phyloP scores from a whole-genome alignment of 2,113 vertebrate genomes.

The Tyto alba region DNA sequence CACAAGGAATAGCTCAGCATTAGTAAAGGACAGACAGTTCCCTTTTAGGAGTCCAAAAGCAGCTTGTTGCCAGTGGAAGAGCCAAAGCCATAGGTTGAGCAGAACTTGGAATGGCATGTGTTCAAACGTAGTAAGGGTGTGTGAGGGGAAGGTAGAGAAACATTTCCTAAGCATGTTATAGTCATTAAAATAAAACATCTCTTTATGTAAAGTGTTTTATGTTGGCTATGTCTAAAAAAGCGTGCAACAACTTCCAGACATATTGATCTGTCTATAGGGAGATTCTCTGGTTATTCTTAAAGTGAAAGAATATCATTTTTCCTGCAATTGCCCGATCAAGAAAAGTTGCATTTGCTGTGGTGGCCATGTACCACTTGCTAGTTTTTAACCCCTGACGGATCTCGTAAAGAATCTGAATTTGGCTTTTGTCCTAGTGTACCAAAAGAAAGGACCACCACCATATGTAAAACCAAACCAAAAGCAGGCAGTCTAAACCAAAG shows the following conservation, averaged over 20 bases:
- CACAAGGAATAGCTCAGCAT: slow-evolving; percentile 39
- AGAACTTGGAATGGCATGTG: slow-evolving; percentile 18
- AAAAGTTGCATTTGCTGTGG: background rate
- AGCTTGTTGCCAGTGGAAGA: slow-evolving; percentile 38
- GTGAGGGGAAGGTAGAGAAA: slow-evolving; percentile 38
- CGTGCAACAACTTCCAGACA: slow-evolving; percentile 31
- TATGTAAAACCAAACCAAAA: background rate
- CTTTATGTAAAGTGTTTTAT: slow-evolving; percentile 39
- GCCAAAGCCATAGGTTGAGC: slow-evolving; percentile 36
- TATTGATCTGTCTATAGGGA: background rate
- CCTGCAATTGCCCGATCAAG: background rate
- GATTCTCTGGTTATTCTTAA: slow-evolving; percentile 37
- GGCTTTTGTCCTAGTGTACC: background rate
- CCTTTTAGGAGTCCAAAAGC: slow-evolving; percentile 29
- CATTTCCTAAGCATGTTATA: slow-evolving; percentile 50
- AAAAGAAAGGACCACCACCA: background rate
- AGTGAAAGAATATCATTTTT: slow-evolving; percentile 27
- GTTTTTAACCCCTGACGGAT: background rate
- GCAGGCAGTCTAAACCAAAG: background rate
- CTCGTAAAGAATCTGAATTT: background rate
- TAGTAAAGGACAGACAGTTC: slow-evolving; percentile 57
- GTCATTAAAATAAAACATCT: slow-evolving; percentile 60
- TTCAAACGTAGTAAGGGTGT: slow-evolving; percentile 53
- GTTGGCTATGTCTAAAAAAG: slow-evolving; percentile 35
- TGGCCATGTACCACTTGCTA: background rate